A percentile compares a stretch with the other conserved stretches of the same genome.
Conservation (phyloP, 2,888 invertebrate species). For the Dynastes maya region DNA sequence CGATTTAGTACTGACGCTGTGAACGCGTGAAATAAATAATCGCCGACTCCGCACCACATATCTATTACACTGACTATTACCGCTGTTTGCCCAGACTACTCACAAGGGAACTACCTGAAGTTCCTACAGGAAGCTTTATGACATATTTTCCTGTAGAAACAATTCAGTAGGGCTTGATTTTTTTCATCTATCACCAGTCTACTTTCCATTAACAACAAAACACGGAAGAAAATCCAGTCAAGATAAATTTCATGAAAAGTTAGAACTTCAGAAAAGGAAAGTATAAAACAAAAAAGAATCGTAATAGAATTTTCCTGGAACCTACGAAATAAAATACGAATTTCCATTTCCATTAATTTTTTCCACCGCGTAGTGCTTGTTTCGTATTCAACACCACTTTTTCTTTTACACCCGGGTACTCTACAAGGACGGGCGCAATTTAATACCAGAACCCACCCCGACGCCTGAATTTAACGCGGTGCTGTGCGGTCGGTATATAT, state of each 20-base stretch:
- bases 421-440: slow-evolving; percentile 14
- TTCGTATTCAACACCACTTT: slow-evolving; percentile 40
- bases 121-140: no score
- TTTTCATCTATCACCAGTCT: no score
- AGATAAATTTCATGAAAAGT: slow-evolving; percentile 4
- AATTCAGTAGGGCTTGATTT: no score
- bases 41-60: no score
- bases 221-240: neutral
- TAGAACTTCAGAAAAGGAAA: slow-evolving; percentile 1
- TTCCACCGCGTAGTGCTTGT: slow-evolving; percentile 9
- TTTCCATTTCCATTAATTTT: slow-evolving; percentile 45
- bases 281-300: slow-evolving; percentile 13
- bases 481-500: neutral
- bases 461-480: neutral
- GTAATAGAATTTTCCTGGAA: slow-evolving; percentile 27
- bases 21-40: no score
- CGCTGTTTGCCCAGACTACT: no score
- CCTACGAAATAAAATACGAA: slow-evolving; percentile 34
- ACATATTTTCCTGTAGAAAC: no score
- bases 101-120: no score
- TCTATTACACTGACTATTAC: no score
- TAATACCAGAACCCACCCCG: neutral
- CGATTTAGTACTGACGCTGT: no score
- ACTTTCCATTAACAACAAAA: neutral
- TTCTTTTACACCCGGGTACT: slow-evolving; percentile 12